Evolutionary conservation across 2,888 invertebrate genomes (phyloP), one percentile per base, ranked within the genome.

Genomic region (Glaucopsyche alexis): DNA sequence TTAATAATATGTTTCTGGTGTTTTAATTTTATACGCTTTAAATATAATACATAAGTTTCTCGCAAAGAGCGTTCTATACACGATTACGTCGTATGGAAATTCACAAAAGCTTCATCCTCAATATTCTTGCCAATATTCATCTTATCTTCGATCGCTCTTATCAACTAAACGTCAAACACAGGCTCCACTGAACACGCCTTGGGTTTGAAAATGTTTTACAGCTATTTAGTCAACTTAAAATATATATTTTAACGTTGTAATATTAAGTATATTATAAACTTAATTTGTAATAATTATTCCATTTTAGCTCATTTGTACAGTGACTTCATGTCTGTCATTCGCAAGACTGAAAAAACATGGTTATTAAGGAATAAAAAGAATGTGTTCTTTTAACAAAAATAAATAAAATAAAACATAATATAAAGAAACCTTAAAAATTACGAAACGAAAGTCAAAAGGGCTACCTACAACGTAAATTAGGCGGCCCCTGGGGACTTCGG

Each of bases 121-220:
- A 69, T 69, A 69, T 69, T 49, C 69, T 60, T 38, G 60, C 29
- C 60, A 60, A 60, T 60, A 60, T 60, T 60, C 60, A 60, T 60
- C 38, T 69, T 69, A 69, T 69, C 69, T 47, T 29, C 69, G 49
- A 69, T 69, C 69, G 29, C 19, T 69, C 69, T 69, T 69, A 69
- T 69, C 69, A 69, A 69, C 69, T 69, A 69, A 69, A 69, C 69
- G 69, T 69, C 69, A 69, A 69, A 69, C 69, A 47, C 69, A 69
- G 45, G 14, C 45, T 8, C 47, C 45, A 13, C 67, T 47, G 69
- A 69, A 47, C 69, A 29, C 49, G 42, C 9, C 45, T 67, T 29
- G 19, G 45, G 49, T 29, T 69, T 19, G 19, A 69, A 69, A 49
- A 29, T 47, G 45, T 69, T 69, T 69, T 49, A 69, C 11, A 49